Conservation (phyloP, 2,797 vertebrate genomes). For the Monodelphis domestica region DNA sequence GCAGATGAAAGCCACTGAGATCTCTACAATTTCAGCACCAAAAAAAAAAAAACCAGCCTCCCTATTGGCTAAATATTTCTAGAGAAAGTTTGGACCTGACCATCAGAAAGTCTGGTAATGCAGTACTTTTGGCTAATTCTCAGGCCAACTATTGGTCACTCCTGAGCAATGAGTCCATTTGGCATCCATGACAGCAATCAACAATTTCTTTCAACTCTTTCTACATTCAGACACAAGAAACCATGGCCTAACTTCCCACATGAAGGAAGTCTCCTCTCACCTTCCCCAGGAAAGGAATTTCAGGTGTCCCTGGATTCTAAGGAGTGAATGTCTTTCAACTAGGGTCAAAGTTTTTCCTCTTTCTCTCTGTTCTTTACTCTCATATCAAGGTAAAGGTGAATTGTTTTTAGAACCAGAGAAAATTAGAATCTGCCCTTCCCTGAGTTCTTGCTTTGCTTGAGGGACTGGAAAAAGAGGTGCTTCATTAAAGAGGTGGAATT, state of each 20-base stretch:
- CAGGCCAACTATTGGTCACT: slow-evolving; percentile 54
- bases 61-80: slow-evolving; percentile 58
- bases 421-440: background rate
- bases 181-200: slow-evolving; percentile 70
- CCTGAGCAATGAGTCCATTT: slow-evolving; percentile 48
- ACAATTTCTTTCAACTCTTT: slow-evolving; percentile 63
- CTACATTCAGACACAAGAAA: slow-evolving; percentile 52
- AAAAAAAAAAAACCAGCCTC: slow-evolving; percentile 58
- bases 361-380: slow-evolving; percentile 3
- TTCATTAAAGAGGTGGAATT: background rate
- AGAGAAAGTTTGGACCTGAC: slow-evolving; percentile 58
- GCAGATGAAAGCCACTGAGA: slow-evolving; percentile 57
- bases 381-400: background rate
- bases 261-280: slow-evolving; percentile 56
- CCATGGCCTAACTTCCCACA: slow-evolving; percentile 60
- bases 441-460: background rate
- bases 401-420: background rate
- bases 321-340: slow-evolving; percentile 33
- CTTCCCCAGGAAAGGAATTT: slow-evolving; percentile 49
- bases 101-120: slow-evolving; percentile 48
- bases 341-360: slow-evolving; percentile 51
- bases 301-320: slow-evolving; percentile 54
- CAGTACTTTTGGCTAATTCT: slow-evolving; percentile 46
- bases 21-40: slow-evolving; percentile 33
- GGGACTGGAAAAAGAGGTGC: background rate